A percentile compares a stretch with the other conserved stretches of the same genome.
These are phyloP conservation scores for Valencia hispanica DNA, from an alignment of 2,797 vertebrate genomes.

Conservation along the genomic window DNA sequence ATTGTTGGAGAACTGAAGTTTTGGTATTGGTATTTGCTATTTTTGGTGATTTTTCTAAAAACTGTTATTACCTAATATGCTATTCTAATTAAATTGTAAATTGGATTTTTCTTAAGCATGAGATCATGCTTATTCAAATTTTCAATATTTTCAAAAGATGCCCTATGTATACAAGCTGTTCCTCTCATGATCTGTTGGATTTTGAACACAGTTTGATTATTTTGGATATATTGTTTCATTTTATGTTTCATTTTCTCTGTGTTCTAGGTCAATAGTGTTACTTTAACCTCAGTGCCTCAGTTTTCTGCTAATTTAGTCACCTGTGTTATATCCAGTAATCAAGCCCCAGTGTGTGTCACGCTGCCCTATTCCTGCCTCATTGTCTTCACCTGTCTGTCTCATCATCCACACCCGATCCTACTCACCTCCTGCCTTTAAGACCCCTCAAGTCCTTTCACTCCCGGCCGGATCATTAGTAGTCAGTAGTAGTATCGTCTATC, in stretches of 20 bases:
- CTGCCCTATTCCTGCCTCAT: too few relatives aligned
- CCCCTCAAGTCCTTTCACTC: too few relatives aligned
- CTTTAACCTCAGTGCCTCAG: background rate
- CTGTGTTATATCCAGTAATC: background rate
- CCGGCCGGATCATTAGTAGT: too few relatives aligned
- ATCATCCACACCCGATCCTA: too few relatives aligned
- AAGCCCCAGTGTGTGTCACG: background rate
- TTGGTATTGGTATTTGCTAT: too few relatives aligned
- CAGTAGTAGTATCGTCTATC: too few relatives aligned
- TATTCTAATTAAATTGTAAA: background rate
- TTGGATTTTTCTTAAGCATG: background rate
- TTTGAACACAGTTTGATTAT: background rate
- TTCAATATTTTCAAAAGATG: background rate
- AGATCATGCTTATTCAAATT: background rate
- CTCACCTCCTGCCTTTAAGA: too few relatives aligned
- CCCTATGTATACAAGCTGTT: too few relatives aligned
- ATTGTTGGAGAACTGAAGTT: background rate
- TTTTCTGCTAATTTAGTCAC: background rate
- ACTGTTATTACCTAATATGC: background rate
- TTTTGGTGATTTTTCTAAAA: background rate
- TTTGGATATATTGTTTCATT: background rate
- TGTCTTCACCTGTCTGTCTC: too few relatives aligned
- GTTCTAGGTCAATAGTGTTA: background rate
- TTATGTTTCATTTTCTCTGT: background rate
- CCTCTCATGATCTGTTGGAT: background rate